Evolutionary conservation across 1,140 invertebrate species (phyloP).

Genomic region (Nephotettix cincticeps): DNA sequence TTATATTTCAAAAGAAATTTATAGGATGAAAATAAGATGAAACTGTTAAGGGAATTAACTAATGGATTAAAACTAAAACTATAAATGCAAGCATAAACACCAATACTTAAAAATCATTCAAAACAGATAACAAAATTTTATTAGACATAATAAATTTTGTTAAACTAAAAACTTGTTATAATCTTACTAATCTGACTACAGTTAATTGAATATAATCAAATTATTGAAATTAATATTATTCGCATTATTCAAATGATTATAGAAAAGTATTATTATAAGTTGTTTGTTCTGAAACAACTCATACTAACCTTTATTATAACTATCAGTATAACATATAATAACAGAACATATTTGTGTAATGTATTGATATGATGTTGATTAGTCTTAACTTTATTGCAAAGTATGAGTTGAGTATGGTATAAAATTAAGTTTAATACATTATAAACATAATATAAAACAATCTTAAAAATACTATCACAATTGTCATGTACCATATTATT

Average conservation of each 20-base stretch:
- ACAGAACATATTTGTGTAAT: neutral
- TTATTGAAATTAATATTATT: neutral
- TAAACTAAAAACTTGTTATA: too few relatives aligned
- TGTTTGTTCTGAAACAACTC: neutral
- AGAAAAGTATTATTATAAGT: neutral
- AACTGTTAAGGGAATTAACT: too few relatives aligned
- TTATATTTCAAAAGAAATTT: too few relatives aligned
- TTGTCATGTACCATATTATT: neutral
- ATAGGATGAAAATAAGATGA: too few relatives aligned
- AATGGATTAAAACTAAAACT: too few relatives aligned
- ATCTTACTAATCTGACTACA: neutral
- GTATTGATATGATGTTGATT: constrained; percentile 2
- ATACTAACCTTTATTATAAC: neutral
- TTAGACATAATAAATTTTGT: too few relatives aligned
- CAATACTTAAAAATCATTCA: too few relatives aligned
- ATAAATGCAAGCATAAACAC: too few relatives aligned
- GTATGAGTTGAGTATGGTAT: neutral
- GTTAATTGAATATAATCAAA: neutral
- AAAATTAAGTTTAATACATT: neutral
- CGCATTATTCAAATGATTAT: neutral
- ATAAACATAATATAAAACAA: neutral
- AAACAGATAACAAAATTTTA: too few relatives aligned
- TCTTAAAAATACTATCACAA: constrained; percentile 20
- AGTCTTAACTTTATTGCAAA: constrained; percentile 10
- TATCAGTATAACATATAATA: neutral